phyloP scores from a whole-genome alignment of 2,888 invertebrate species.

The Drosophila mulleri region DNA sequence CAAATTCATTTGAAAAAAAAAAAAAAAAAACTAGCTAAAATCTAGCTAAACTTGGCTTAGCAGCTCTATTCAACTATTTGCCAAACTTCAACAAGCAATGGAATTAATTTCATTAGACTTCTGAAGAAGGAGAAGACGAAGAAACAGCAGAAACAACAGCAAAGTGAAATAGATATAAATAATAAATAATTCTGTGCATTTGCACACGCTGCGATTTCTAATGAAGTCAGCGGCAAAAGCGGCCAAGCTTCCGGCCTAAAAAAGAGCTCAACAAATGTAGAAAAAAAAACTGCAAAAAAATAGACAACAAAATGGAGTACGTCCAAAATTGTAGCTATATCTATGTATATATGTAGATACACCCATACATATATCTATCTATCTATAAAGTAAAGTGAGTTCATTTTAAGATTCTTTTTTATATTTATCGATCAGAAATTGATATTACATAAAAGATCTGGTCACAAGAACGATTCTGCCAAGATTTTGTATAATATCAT shows the following conservation, averaged over 20 bases:
- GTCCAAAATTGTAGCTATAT: background rate
- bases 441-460: too few species aligned
- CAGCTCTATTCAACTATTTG: background rate
- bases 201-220: slow-evolving; percentile 34
- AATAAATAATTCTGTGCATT: slow-evolving; percentile 23
- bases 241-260: slow-evolving; percentile 33
- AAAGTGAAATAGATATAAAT: background rate
- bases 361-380: too few species aligned
- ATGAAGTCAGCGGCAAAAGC: slow-evolving; percentile 28
- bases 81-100: background rate
- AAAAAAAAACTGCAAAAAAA: slow-evolving; percentile 6
- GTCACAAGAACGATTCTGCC: too few species aligned
- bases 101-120: slow-evolving; percentile 5
- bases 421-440: background rate
- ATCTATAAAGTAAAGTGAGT: too few species aligned
- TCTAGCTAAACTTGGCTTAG: slow-evolving; percentile 4
- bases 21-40: too few species aligned
- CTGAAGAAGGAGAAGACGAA: too few species aligned
- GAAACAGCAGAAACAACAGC: background rate
- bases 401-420: too few species aligned
- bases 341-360: too few species aligned
- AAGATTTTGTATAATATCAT: too few species aligned
- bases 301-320: slow-evolving; percentile 2
- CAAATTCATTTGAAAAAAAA: slow-evolving; percentile 20
- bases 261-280: slow-evolving; percentile 7